Evolutionary conservation across 2,797 vertebrate species (phyloP).

Genomic region (Lycodopsis pacificus): DNA sequence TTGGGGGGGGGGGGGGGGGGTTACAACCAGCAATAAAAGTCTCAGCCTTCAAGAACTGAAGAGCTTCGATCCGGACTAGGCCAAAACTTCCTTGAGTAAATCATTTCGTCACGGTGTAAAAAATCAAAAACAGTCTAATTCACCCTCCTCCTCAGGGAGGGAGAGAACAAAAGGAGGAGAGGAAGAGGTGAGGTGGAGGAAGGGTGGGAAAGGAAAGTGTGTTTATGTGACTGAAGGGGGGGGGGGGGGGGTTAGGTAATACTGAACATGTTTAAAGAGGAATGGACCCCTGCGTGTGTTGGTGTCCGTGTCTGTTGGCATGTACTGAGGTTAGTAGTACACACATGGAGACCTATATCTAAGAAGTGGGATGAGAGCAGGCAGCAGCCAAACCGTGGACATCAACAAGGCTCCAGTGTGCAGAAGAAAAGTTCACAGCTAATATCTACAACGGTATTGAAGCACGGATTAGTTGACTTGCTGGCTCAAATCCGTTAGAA

Average conservation of each 20-base stretch:
- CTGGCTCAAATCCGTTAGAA: not conserved
- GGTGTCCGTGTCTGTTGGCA: not conserved
- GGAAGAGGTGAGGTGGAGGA: slow-evolving; percentile 54
- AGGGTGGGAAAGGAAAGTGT: slow-evolving; percentile 57
- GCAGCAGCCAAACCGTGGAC: slow-evolving; percentile 7
- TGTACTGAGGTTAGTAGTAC: not conserved
- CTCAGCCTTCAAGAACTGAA: slow-evolving; percentile 17
- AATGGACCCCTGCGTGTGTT: not conserved
- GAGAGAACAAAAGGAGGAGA: slow-evolving; percentile 51
- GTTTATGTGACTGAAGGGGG: not conserved
- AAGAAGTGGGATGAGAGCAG: not conserved
- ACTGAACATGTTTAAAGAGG: slow-evolving; percentile 32
- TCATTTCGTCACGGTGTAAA: slow-evolving; percentile 17
- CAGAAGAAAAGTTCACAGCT: not conserved
- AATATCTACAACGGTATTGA: not conserved
- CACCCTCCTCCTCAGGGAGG: slow-evolving; percentile 1
- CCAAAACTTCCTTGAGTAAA: not conserved
- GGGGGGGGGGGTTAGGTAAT: not conserved
- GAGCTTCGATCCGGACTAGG: not conserved
- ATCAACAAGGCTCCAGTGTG: slow-evolving; percentile 1
- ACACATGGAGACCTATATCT: not conserved
- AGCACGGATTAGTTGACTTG: not conserved
- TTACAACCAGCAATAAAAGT: slow-evolving; percentile 13
- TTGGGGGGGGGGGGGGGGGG: not conserved
- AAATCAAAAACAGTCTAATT: slow-evolving; percentile 28